Base-by-base conservation (phyloP, 2,797 vertebrate genomes). In the Acestrorhynchus altus region DNA sequence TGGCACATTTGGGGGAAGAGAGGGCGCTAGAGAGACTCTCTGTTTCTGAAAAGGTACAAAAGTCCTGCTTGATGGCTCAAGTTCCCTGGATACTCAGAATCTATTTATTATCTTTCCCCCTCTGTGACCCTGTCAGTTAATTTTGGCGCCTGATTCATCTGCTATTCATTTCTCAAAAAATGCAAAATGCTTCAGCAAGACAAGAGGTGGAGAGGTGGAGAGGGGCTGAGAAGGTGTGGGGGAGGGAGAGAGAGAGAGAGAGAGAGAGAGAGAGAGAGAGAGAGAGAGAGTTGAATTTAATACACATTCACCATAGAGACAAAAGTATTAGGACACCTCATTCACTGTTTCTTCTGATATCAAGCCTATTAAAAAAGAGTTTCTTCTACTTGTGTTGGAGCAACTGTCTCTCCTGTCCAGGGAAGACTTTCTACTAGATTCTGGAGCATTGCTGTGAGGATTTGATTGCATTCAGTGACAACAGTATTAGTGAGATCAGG, bases 121-220 rank as follows among this genome's bases (percentile, higher is more conserved):
- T 77, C 88, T 26, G 84, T 93, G 93, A 94, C 94, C 94, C 92
- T 87, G 87, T 90, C 80, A 86, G 96, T 97, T 96, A 96, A 95
- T 95, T 97, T 97, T 95, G 94, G 92, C 86, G 90, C 89, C 92
- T 96, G 96, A 96, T 94, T 96, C 96, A 97, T 95, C 93, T 90
- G 90, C 92, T 89, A 91, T 91, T 95, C 93, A 94, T 94, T 93
- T 91, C 83, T 86, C 85, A 85, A 92, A 95, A 95, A 94, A 93
- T 94, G 92, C 93, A 94, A 93, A 94, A 92, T 89, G 82, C 88
- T 88, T 76, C 83, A 47, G 85, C 86, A 76, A 86, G 86, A 88
- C 83, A 65, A 64, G 18, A 24, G 35, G 83, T 76, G 81, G 40
- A 72, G 83, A 57, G 72, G 77, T 69, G 77, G 77, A 76, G 77